Percentiles rank a stretch among this genome's conserved stretches.
Conservation (phyloP, 2,888 invertebrate species). For the Meteorus cinctellus region DNA sequence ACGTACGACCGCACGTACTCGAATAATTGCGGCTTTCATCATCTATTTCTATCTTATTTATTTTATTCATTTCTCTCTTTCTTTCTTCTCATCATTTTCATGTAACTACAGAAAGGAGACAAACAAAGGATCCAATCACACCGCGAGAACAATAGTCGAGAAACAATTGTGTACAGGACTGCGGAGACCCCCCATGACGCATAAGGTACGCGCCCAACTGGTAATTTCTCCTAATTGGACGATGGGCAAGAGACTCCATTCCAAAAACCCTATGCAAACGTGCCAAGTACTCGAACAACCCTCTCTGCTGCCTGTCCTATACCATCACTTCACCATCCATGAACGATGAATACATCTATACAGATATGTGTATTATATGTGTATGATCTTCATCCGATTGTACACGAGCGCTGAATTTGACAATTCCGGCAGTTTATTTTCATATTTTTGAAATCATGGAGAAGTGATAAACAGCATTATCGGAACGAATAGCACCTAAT, state of each 20-base stretch:
- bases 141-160: constrained; percentile 66
- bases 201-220: constrained; percentile 63
- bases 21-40: constrained; percentile 1
- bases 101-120: constrained; percentile 66
- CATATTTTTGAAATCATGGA: too few relatives aligned
- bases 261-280: constrained; percentile 60
- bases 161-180: constrained; percentile 68
- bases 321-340: not conserved
- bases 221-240: constrained; percentile 67
- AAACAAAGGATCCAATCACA: constrained; percentile 72
- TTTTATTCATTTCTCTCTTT: constrained; percentile 39
- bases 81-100: constrained; percentile 45
- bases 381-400: too few relatives aligned
- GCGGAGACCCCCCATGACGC: constrained; percentile 71
- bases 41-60: constrained; percentile 6
- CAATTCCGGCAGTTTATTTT: too few relatives aligned
- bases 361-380: too few relatives aligned
- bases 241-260: constrained; percentile 55
- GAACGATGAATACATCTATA: too few relatives aligned
- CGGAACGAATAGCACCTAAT: too few relatives aligned
- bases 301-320: constrained; percentile 60
- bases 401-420: too few relatives aligned
- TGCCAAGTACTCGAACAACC: constrained; percentile 69
- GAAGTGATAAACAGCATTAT: too few relatives aligned
- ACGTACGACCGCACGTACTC: constrained; percentile 29